These are phyloP conservation scores for Anadara kagoshimensis DNA, from an alignment of 1,140 invertebrate species.

Conservation along the genomic window DNA sequence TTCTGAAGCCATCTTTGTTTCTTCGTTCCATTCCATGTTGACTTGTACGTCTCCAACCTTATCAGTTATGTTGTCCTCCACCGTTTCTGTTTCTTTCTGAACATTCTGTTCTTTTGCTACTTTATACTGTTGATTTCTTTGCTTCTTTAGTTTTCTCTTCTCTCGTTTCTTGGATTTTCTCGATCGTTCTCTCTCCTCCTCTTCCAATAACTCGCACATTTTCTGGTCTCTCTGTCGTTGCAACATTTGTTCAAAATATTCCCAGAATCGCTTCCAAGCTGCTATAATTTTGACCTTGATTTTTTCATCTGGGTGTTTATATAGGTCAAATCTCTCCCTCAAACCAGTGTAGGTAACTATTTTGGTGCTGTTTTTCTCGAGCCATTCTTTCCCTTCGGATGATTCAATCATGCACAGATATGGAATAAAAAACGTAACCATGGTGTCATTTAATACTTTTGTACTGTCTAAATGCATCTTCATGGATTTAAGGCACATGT, in stretches of 20 bases:
- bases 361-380: slow-evolving; percentile 41
- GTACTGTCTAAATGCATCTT: slow-evolving; percentile 27
- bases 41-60: not conserved
- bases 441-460: slow-evolving; percentile 26
- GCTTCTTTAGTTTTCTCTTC: slow-evolving; percentile 45
- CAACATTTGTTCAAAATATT: slow-evolving; percentile 37
- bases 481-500: slow-evolving; percentile 46
- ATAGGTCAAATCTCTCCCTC: not conserved
- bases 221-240: slow-evolving; percentile 39
- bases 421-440: slow-evolving; percentile 31
- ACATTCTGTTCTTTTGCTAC: not conserved
- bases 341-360: slow-evolving; percentile 24
- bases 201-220: slow-evolving; percentile 47
- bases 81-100: not conserved
- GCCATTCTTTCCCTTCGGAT: slow-evolving; percentile 42
- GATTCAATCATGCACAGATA: slow-evolving; percentile 36
- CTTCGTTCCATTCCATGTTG: not conserved
- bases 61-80: not conserved
- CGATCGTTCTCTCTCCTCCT: slow-evolving; percentile 47
- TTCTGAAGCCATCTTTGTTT: too few species aligned
- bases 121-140: slow-evolving; percentile 38
- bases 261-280: slow-evolving; percentile 41
- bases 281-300: slow-evolving; percentile 15
- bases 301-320: slow-evolving; percentile 11
- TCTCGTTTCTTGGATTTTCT: slow-evolving; percentile 50